Conservation (phyloP, 2,888 invertebrate genomes). For the Rapana venosa region DNA sequence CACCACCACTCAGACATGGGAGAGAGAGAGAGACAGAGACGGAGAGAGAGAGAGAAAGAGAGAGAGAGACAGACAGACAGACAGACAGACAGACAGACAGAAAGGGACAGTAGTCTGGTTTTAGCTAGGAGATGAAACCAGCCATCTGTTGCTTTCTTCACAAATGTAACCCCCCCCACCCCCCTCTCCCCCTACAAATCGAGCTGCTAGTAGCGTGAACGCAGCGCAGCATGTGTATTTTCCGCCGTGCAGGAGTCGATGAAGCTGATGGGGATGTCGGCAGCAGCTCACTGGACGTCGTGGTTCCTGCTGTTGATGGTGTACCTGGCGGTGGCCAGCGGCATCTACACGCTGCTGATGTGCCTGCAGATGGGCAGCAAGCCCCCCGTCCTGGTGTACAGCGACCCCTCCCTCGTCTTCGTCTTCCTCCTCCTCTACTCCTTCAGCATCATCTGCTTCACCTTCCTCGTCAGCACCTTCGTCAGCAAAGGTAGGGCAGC, state of each 20-base stretch:
- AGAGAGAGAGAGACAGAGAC: too few species aligned
- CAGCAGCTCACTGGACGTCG: conserved; percentile 90
- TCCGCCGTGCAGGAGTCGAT: conserved; percentile 85
- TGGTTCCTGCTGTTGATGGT: conserved; percentile 89
- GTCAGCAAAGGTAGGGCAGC: conserved; percentile 83
- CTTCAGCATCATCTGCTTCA: conserved; percentile 86
- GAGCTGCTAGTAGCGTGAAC: too few species aligned
- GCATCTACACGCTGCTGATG: conserved; percentile 77
- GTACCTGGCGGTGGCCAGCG: conserved; percentile 83
- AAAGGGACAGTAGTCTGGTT: too few species aligned
- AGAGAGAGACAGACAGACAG: too few species aligned
- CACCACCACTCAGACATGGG: too few species aligned
- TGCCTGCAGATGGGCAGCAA: conserved; percentile 60
- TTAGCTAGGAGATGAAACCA: too few species aligned
- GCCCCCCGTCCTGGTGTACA: conserved; percentile 62
- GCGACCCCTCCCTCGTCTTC: conserved; percentile 84
- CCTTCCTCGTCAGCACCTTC: conserved; percentile 88
- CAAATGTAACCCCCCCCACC: too few species aligned
- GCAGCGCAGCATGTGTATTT: neutral
- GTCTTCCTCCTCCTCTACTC: conserved; percentile 86
- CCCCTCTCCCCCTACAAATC: too few species aligned
- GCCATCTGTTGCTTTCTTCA: too few species aligned
- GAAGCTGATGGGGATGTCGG: conserved; percentile 92
- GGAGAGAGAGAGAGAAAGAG: too few species aligned
- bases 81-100: too few species aligned